A percentile compares a stretch with the other conserved stretches of the same genome.
phyloP scores from a whole-genome alignment of 2,888 invertebrate species.

The Parapristionchus giblindavisi region DNA sequence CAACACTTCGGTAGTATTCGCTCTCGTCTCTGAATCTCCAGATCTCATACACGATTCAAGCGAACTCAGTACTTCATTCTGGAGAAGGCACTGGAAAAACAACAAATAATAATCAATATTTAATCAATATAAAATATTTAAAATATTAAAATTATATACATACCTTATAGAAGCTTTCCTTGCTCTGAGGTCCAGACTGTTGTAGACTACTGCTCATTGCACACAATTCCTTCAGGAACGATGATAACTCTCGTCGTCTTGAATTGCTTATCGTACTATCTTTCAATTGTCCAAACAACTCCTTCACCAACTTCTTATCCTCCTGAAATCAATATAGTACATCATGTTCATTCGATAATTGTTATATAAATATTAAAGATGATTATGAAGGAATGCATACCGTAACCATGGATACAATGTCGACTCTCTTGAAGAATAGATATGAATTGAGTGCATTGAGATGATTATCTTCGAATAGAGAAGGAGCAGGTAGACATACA shows the following conservation, averaged over 20 bases:
- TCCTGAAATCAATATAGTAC: constrained; percentile 79
- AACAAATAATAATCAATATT: neutral
- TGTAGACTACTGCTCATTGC: constrained; percentile 98
- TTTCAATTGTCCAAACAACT: constrained; percentile 90
- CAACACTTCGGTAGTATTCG: constrained; percentile 87
- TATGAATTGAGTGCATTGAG: constrained; percentile 95
- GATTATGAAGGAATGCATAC: constrained; percentile 69
- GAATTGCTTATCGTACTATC: constrained; percentile 85
- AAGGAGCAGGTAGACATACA: constrained; percentile 96
- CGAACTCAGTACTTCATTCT: constrained; percentile 62
- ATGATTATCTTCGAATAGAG: constrained; percentile 98
- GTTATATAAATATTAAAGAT: neutral
- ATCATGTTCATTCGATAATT: neutral
- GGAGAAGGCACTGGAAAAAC: constrained; percentile 58
- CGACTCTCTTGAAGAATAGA: constrained; percentile 99
- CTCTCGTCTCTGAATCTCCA: constrained; percentile 91
- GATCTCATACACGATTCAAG: constrained; percentile 65
- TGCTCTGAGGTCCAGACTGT: constrained; percentile 93
- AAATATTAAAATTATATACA: neutral
- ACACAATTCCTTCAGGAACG: constrained; percentile 98
- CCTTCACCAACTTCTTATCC: constrained; percentile 93
- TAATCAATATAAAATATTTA: neutral
- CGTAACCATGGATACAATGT: constrained; percentile 93
- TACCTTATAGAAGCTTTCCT: constrained; percentile 93
- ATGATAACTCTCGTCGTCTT: constrained; percentile 89